phyloP scores from a whole-genome alignment of 2,888 invertebrate species.

The Chloromyia formosa region DNA sequence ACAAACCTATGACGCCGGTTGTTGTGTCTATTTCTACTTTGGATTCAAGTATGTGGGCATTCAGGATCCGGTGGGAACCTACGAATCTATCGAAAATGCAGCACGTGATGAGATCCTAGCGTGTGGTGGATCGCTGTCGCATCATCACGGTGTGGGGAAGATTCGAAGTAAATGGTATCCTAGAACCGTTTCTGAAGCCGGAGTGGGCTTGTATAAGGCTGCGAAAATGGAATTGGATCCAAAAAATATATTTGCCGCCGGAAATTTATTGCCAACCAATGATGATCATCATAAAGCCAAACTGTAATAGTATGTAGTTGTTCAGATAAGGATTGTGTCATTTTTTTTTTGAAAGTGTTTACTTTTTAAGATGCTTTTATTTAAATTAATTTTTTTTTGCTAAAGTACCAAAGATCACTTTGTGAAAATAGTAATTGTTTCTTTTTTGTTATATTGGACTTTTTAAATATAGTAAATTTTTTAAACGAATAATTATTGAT shows the following conservation, averaged over 20 bases:
- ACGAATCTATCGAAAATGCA: conserved; percentile 86
- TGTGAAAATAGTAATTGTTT: neutral
- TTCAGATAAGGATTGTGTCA: neutral
- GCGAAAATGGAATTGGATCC: conserved; percentile 92
- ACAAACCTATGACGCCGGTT: conserved; percentile 97
- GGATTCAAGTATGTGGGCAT: conserved; percentile 75
- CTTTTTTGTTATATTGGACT: neutral
- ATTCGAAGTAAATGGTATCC: conserved; percentile 87
- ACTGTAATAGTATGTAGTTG: conserved; percentile 22
- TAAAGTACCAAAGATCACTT: conserved; percentile 21
- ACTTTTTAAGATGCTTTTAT: no score
- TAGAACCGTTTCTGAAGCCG: conserved; percentile 83
- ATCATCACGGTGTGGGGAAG: conserved; percentile 98
- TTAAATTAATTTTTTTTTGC: neutral
- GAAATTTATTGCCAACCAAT: conserved; percentile 71
- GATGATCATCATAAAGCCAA: conserved; percentile 27
- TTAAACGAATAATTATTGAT: no score
- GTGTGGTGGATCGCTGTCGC: conserved; percentile 83
- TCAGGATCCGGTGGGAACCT: conserved; percentile 77
- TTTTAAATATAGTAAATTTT: neutral
- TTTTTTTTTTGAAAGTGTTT: conserved; percentile 9
- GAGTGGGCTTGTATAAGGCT: conserved; percentile 79
- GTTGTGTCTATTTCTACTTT: conserved; percentile 96
- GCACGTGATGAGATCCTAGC: conserved; percentile 93
- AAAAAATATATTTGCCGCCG: conserved; percentile 90